phyloP scores from a whole-genome alignment of 1,140 invertebrate species.

The Psilanteris sp. region DNA sequence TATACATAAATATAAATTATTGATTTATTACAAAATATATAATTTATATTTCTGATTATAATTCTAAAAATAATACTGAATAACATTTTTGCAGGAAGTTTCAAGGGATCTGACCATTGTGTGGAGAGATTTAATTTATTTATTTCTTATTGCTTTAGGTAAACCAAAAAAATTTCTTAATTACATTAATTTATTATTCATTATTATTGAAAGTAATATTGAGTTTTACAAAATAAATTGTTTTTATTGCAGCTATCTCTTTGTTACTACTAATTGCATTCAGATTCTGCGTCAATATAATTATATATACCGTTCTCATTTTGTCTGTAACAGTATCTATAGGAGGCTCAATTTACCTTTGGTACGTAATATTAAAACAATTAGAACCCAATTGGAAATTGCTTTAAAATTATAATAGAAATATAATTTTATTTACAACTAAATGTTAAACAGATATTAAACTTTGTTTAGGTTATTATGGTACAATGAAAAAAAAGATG shows the following conservation, averaged over 20 bases:
- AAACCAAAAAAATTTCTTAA: slow-evolving; percentile 62
- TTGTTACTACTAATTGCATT: slow-evolving; percentile 83
- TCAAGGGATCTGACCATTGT: slow-evolving; percentile 82
- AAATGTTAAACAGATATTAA: no score
- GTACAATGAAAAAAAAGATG: slow-evolving; percentile 69
- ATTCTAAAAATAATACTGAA: no score
- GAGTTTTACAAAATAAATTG: neutral
- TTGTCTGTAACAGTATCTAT: slow-evolving; percentile 82
- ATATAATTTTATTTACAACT: no score
- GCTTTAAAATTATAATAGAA: no score
- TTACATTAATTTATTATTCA: no score
- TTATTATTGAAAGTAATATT: no score
- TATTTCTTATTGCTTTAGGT: slow-evolving; percentile 84
- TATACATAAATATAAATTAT: no score
- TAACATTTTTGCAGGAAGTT: no score
- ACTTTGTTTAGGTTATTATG: slow-evolving; percentile 65
- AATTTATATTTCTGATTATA: neutral
- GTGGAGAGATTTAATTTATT: slow-evolving; percentile 83
- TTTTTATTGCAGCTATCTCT: slow-evolving; percentile 81
- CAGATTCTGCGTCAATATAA: slow-evolving; percentile 82
- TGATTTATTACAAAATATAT: neutral
- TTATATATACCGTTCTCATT: slow-evolving; percentile 86
- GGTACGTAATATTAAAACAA: no score
- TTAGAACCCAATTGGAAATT: no score
- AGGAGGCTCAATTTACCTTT: slow-evolving; percentile 83